A percentile compares a stretch with the other conserved stretches of the same genome.
These are phyloP conservation scores for Echiichthys vipera DNA, from an alignment of 2,797 vertebrate genomes.

Conservation along the genomic window DNA sequence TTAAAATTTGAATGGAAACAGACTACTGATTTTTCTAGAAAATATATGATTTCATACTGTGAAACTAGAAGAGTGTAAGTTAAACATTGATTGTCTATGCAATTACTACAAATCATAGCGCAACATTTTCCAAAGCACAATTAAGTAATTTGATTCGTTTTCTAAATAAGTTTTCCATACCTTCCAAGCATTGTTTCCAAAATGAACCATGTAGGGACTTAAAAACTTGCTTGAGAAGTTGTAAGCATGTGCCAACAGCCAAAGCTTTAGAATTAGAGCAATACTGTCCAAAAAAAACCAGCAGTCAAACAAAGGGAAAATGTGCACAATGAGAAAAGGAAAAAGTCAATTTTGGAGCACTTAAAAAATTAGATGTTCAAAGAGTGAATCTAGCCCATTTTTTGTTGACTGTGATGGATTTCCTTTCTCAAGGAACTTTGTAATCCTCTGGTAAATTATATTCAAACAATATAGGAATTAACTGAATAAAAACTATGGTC, in stretches of 20 bases:
- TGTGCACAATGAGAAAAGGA: neutral
- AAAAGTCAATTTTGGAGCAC: neutral
- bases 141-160: neutral
- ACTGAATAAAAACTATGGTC: neutral
- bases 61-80: neutral
- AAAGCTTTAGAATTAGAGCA: neutral
- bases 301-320: neutral
- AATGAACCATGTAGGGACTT: conserved; percentile 4
- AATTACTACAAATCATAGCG: neutral
- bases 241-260: conserved; percentile 17
- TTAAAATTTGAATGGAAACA: too few species aligned
- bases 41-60: neutral
- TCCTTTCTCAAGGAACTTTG: neutral
- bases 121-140: neutral
- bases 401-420: neutral
- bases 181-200: conserved; percentile 2
- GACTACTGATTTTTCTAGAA: too few species aligned
- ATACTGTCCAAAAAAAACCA: neutral
- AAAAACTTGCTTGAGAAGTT: conserved; percentile 13
- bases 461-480: conserved; percentile 7
- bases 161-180: neutral
- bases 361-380: neutral
- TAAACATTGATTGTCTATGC: neutral
- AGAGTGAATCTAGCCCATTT: neutral
- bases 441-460: conserved; percentile 9